Evolutionary conservation across 1,140 invertebrate species (phyloP).

Genomic region (Glossosoma conforme): DNA sequence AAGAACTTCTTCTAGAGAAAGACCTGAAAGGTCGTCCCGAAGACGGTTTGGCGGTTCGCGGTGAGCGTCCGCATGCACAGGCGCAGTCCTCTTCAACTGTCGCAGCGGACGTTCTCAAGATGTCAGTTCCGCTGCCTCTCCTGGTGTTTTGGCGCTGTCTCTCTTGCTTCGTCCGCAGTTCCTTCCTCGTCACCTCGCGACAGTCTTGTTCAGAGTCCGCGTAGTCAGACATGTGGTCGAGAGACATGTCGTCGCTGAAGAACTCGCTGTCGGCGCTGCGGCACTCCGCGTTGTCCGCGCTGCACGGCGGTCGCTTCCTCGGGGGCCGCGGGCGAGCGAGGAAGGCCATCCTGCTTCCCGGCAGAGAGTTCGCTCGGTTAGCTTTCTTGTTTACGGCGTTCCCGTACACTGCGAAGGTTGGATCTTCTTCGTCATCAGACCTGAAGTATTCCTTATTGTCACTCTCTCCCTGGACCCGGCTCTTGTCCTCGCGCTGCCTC

Average conservation of each 20-base stretch:
- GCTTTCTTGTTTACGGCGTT: conserved; percentile 10
- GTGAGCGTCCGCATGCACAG: neutral
- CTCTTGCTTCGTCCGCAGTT: neutral
- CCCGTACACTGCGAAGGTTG: conserved; percentile 8
- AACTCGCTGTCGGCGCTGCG: conserved; percentile 22
- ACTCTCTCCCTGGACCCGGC: conserved; percentile 11
- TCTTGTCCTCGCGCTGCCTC: conserved; percentile 3
- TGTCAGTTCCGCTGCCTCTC: conserved; percentile 21
- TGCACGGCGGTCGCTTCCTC: conserved; percentile 8
- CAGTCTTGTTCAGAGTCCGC: conserved; percentile 27
- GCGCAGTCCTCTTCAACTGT: neutral
- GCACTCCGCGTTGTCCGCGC: conserved; percentile 11
- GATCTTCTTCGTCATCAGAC: conserved; percentile 3
- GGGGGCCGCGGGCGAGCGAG: conserved; percentile 1
- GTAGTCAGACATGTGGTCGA: conserved; percentile 28
- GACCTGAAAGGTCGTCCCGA: conserved; percentile 1
- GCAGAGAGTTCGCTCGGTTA: conserved; percentile 21
- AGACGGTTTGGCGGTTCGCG: conserved; percentile 2
- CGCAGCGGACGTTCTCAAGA: conserved; percentile 6
- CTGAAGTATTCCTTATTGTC: neutral
- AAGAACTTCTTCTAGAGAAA: conserved; percentile 22
- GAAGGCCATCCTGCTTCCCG: conserved; percentile 10
- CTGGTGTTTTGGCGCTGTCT: conserved; percentile 1
- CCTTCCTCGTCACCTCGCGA: conserved; percentile 2
- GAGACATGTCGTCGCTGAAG: conserved; percentile 22